Percentiles rank a stretch among this genome's conserved stretches.
Evolutionary conservation across 2,797 vertebrate species (phyloP).

Genomic region (Masticophis lateralis): DNA sequence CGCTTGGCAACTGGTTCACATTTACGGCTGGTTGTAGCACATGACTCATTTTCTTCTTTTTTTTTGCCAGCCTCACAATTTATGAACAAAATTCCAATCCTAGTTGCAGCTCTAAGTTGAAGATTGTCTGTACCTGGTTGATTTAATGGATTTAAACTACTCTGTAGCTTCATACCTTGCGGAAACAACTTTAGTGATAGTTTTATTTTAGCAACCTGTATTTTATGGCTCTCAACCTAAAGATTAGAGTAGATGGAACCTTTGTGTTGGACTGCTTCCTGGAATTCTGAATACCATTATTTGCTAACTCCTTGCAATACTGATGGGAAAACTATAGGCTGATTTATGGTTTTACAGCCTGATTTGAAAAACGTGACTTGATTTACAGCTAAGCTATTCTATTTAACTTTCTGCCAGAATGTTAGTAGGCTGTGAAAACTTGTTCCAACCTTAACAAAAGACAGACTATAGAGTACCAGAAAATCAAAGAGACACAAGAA

Average conservation of each 20-base stretch:
- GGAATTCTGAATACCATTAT: background rate
- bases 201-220: background rate
- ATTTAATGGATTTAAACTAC: background rate
- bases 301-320: background rate
- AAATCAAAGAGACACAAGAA: background rate
- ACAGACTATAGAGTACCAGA: background rate
- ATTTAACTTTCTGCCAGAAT: background rate
- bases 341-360: background rate
- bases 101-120: background rate
- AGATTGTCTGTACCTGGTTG: background rate
- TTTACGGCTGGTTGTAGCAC: background rate
- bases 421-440: background rate
- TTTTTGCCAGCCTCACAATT: background rate
- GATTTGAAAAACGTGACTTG: background rate
- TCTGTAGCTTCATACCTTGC: background rate
- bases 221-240: background rate
- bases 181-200: background rate
- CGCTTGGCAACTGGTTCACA: background rate
- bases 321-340: background rate
- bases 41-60: background rate
- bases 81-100: background rate
- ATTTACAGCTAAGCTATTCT: background rate
- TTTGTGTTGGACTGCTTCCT: background rate
- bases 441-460: background rate
- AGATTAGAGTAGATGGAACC: background rate